Conservation (phyloP, 2,888 invertebrate species). For the Chaetoderma sp. region DNA sequence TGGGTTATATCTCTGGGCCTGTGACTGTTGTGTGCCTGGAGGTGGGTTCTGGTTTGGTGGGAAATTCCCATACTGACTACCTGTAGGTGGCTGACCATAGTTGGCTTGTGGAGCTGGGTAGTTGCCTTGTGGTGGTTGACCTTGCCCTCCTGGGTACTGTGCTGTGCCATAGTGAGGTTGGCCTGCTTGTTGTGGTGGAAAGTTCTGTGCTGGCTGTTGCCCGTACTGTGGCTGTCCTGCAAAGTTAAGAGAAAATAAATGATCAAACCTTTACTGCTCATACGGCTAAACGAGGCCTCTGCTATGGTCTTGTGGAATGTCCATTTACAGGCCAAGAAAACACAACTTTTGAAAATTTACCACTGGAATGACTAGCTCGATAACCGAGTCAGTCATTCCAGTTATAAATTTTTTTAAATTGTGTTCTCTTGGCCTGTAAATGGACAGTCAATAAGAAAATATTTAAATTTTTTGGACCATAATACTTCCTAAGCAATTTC, state of each 20-base stretch:
- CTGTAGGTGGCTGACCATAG: conserved; percentile 31
- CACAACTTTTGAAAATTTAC: too few relatives aligned
- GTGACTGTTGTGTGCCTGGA: conserved; percentile 37
- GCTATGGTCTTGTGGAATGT: too few relatives aligned
- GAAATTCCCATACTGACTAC: conserved; percentile 46
- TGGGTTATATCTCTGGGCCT: conserved; percentile 31
- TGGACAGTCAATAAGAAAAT: too few relatives aligned
- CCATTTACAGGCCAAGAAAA: too few relatives aligned
- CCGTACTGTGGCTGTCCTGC: conserved; percentile 42
- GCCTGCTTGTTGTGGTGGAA: conserved; percentile 45
- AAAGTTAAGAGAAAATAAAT: conserved; percentile 6
- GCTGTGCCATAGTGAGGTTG: conserved; percentile 42
- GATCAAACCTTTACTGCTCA: neutral
- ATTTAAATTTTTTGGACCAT: too few relatives aligned
- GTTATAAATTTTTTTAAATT: too few relatives aligned
- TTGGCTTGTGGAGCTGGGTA: conserved; percentile 31
- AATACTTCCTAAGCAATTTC: too few relatives aligned
- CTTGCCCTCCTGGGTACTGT: conserved; percentile 43
- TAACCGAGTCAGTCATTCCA: too few relatives aligned
- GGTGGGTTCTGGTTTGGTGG: too few relatives aligned
- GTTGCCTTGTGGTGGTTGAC: conserved; percentile 32
- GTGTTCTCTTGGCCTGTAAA: too few relatives aligned
- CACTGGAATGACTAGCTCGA: too few relatives aligned
- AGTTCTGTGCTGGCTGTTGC: conserved; percentile 39
- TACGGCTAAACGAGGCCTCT: too few relatives aligned